Conservation (phyloP, 2,113 vertebrate species). For the Colius striatus region DNA sequence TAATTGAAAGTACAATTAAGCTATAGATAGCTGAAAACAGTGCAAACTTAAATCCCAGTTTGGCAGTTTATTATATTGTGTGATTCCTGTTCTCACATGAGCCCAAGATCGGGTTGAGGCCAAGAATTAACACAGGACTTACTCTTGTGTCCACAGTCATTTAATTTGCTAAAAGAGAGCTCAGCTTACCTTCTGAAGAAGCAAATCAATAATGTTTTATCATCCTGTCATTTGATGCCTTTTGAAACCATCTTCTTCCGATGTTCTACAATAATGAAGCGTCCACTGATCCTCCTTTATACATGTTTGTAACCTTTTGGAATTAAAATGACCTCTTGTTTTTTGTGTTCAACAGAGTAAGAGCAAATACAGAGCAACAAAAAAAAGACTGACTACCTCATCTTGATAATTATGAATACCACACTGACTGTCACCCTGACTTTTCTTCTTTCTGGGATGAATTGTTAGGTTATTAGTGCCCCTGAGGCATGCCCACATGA, state of each 20-base stretch:
- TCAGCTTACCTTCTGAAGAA: neutral
- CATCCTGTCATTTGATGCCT: neutral
- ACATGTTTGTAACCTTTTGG: neutral
- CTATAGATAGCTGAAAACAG: neutral
- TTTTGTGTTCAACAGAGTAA: neutral
- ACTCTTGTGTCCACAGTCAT: neutral
- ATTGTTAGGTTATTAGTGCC: neutral
- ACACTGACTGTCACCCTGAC: neutral
- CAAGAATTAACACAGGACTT: neutral
- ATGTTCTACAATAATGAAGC: neutral
- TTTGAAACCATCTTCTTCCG: neutral
- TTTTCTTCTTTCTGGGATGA: neutral
- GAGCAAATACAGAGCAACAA: neutral
- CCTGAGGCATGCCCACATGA: neutral
- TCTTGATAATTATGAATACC: neutral
- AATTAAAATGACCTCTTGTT: neutral
- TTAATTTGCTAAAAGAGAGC: neutral
- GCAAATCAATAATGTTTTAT: neutral
- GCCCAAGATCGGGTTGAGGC: fast-evolving
- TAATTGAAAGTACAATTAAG: neutral
- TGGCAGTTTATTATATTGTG: neutral
- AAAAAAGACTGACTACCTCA: neutral
- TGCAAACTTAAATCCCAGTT: neutral
- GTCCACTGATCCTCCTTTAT: neutral
- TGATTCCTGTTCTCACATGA: neutral